Evolutionary conservation across 2,113 vertebrate genomes (phyloP), one percentile per base, ranked within the genome.

Genomic region (Tyrannus savana): DNA sequence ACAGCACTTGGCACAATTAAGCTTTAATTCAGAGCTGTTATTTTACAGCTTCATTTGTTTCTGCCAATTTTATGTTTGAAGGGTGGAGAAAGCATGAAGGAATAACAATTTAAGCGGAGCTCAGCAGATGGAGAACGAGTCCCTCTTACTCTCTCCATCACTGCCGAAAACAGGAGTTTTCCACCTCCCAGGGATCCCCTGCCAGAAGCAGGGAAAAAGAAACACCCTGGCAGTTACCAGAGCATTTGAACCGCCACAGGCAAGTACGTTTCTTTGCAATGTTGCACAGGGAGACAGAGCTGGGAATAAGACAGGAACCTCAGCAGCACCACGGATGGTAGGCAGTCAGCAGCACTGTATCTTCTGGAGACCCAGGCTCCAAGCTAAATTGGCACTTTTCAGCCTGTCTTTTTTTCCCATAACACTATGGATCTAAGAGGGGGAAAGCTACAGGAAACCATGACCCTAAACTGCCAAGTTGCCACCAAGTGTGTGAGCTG

Each of bases 21-120:
- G 7, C 79, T 94, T 94, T 96, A 97, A 96, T 95, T 87, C 60
- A 33, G 87, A 96, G 58, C 63, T 93, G 87, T 85, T 94, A 93
- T 89, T 97, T 96, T 95, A 93, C 52, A 87, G 89, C n/a, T 95
- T 93, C 67, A 75, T 96, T 97, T 97, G 49, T 92, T 97, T 92
- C 92, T 95, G 89, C 75, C 72, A 91, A 63, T 95, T 96, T 95
- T 95, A 79, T 85, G 62, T 87, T 94, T 74, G 89, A 95, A 95
- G 58, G 52, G 84, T 73, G 60, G 68, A 82, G 63, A 93, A 95
- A 95, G 67, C 59, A 89, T 41, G 46, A 93, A 97, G 39, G 60
- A 94, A 69, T 66, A 95, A 89, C 78, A 89, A 66, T 81, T 92
- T 82, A 76, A 94, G 88, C n/a, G 52, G 27, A 91, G 79, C 77